phyloP scores from a whole-genome alignment of 1,140 invertebrate genomes.

The Antheraea mylitta region DNA sequence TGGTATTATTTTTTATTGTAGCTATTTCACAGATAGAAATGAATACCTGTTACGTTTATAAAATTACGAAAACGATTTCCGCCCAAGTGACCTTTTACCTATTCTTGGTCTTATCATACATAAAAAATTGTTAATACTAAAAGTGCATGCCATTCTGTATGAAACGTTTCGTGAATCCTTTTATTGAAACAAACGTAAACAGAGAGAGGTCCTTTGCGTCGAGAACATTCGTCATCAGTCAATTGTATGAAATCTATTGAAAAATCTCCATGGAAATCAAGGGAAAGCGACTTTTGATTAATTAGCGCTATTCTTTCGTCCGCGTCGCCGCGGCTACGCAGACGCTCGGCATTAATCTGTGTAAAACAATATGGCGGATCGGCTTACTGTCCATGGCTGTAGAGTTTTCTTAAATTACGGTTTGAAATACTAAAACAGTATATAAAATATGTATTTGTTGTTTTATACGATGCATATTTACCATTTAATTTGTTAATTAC shows the following conservation, averaged over 20 bases:
- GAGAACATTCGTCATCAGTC: conserved; percentile 4
- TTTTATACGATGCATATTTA: too few species aligned
- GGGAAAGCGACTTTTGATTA: conserved; percentile 73
- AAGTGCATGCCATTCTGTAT: too few species aligned
- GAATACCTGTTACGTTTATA: too few species aligned
- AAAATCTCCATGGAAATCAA: conserved; percentile 74
- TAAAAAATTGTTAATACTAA: too few species aligned
- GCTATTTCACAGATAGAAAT: too few species aligned
- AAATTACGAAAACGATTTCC: too few species aligned
- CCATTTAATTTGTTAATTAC: too few species aligned
- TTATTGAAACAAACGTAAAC: not conserved
- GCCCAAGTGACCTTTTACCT: too few species aligned
- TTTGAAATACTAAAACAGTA: not conserved
- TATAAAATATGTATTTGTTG: not conserved
- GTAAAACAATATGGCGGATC: conserved; percentile 58
- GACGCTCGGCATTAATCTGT: conserved; percentile 62
- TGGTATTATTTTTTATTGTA: too few species aligned
- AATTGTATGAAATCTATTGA: conserved; percentile 21
- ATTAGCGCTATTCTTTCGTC: conserved; percentile 74
- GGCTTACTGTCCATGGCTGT: not conserved
- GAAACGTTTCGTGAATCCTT: too few species aligned
- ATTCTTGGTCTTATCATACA: too few species aligned
- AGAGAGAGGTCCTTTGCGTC: not conserved
- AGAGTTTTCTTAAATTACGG: not conserved
- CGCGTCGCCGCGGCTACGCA: conserved; percentile 36